Percentiles rank a stretch among this genome's conserved stretches.
Evolutionary conservation across 2,113 vertebrate genomes (phyloP).

Genomic region (Megaleporinus macrocephalus): DNA sequence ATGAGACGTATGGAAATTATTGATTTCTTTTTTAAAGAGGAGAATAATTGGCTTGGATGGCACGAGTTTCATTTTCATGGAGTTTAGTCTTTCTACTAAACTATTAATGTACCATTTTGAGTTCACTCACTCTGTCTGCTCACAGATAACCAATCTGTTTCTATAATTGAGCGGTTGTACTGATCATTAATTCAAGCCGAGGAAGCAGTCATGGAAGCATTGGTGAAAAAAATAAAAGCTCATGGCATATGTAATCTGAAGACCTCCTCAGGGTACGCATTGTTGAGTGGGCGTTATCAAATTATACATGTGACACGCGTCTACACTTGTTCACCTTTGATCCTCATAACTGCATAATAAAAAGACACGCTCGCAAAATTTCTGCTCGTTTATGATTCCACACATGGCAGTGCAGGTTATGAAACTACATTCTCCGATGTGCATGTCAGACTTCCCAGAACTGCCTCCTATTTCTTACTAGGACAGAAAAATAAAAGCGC

Average conservation of each 20-base stretch:
- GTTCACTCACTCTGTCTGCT: neutral
- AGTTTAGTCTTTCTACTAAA: neutral
- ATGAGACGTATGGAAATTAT: no score
- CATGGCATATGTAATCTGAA: neutral
- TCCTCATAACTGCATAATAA: constrained; percentile 18
- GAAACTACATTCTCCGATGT: neutral
- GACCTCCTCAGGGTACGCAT: neutral
- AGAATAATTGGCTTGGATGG: no score
- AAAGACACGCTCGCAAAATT: neutral
- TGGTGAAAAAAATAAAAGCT: neutral
- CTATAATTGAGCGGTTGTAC: neutral
- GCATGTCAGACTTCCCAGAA: neutral
- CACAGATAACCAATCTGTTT: neutral
- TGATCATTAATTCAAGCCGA: neutral
- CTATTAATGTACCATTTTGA: neutral
- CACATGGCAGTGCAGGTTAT: neutral
- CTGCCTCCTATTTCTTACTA: neutral
- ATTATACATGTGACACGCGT: neutral
- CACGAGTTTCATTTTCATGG: neutral
- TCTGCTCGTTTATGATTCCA: neutral
- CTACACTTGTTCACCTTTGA: constrained; percentile 4
- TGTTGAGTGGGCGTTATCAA: neutral
- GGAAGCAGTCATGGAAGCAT: neutral
- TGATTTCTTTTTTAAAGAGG: no score
- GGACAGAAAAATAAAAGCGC: neutral